Conservation (phyloP, 2,888 invertebrate genomes). For the Cotesia congregata region DNA sequence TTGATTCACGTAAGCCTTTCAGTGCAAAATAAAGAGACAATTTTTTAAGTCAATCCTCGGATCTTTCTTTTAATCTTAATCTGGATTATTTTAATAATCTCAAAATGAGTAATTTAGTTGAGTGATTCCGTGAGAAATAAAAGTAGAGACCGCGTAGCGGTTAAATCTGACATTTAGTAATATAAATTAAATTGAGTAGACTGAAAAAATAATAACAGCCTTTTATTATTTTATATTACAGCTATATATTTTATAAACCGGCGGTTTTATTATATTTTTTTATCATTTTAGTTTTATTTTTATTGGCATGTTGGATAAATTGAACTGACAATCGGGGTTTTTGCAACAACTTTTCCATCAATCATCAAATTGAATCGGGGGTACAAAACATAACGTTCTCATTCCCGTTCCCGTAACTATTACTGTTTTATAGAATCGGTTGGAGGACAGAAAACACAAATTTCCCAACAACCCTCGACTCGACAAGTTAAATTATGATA, state of each 20-base stretch:
- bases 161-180: too few species aligned
- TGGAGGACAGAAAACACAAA: neutral
- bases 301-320: neutral
- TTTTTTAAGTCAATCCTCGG: neutral
- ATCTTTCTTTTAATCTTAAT: neutral
- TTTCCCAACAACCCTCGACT: conserved; percentile 1
- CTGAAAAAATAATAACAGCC: too few species aligned
- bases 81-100: neutral
- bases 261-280: neutral
- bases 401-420: too few species aligned
- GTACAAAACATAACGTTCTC: neutral
- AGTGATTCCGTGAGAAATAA: too few species aligned
- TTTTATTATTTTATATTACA: too few species aligned
- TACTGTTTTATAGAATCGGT: neutral
- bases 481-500: conserved; percentile 26
- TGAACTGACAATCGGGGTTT: neutral
- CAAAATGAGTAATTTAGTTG: too few species aligned
- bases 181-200: too few species aligned
- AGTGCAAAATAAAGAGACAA: neutral
- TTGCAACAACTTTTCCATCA: neutral
- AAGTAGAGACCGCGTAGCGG: too few species aligned
- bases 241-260: too few species aligned
- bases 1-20: conserved; percentile 4
- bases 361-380: neutral
- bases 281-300: neutral